Percentiles rank a stretch among this genome's conserved stretches.
Conservation (phyloP, 2,888 invertebrate genomes). For the Zaprionus lineosus region DNA sequence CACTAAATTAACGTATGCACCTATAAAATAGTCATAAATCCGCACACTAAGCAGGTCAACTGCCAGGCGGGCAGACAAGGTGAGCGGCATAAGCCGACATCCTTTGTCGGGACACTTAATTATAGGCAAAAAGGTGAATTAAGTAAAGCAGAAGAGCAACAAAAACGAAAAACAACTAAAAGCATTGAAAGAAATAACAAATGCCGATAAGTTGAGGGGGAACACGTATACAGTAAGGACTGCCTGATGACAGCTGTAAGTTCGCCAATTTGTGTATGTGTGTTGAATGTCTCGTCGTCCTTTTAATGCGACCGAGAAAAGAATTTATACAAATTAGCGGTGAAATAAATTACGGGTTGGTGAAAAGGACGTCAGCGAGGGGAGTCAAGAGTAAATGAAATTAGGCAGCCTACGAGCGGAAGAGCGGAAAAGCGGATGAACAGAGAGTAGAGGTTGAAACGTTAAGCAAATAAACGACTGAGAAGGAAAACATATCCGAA, state of each 20-base stretch:
- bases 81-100: slow-evolving; percentile 20
- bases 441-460: slow-evolving; percentile 25
- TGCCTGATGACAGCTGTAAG: slow-evolving; percentile 36
- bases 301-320: slow-evolving; percentile 54
- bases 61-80: slow-evolving; percentile 3
- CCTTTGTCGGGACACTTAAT: slow-evolving; percentile 64
- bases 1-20: slow-evolving; percentile 49
- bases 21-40: slow-evolving; percentile 57
- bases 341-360: slow-evolving; percentile 68
- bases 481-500: background rate
- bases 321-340: slow-evolving; percentile 74
- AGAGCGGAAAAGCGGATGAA: slow-evolving; percentile 6
- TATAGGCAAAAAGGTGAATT: slow-evolving; percentile 58
- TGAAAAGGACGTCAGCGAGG: slow-evolving; percentile 15
- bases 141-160: slow-evolving; percentile 21
- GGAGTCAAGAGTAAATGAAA: slow-evolving; percentile 59
- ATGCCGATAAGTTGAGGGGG: slow-evolving; percentile 12
- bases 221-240: no score
- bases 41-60: slow-evolving; percentile 26
- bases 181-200: slow-evolving; percentile 24
- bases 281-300: slow-evolving; percentile 42
- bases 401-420: slow-evolving; percentile 39
- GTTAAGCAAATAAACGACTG: slow-evolving; percentile 48
- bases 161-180: slow-evolving; percentile 2
- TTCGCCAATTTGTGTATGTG: slow-evolving; percentile 49